Conservation (phyloP, 2,888 invertebrate genomes). For the Coelogynopora nodosa region DNA sequence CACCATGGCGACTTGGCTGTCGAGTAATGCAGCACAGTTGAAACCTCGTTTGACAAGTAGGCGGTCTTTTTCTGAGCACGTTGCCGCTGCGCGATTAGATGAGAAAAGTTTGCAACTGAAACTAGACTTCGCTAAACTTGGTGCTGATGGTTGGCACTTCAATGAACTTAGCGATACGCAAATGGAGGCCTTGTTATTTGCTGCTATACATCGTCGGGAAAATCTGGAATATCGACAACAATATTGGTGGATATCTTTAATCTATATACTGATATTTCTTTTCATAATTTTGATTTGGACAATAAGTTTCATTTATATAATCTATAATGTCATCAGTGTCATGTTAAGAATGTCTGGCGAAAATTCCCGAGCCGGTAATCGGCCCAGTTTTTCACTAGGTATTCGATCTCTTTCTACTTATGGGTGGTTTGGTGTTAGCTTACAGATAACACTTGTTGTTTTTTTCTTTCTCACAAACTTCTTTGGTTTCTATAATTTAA, state of each 20-base stretch:
- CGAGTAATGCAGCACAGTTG: background rate
- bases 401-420: constrained; percentile 85
- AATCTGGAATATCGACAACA: constrained; percentile 3
- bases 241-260: background rate
- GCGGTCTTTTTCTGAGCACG: background rate
- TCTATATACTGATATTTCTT: background rate
- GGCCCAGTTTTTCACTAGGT: constrained; percentile 68
- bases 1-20: background rate
- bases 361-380: no score
- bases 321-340: background rate
- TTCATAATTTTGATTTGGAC: background rate
- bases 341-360: no score
- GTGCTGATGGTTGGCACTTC: background rate
- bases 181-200: background rate
- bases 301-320: background rate
- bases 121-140: background rate
- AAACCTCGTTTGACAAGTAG: background rate
- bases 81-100: background rate
- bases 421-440: constrained; percentile 81
- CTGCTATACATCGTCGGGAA: background rate
- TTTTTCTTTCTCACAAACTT: constrained; percentile 89
- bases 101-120: background rate
- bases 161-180: background rate
- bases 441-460: constrained; percentile 85
- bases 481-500: constrained; percentile 85